A percentile compares a stretch with the other conserved stretches of the same genome.
These are phyloP conservation scores for Terrapene triunguis DNA, from an alignment of 2,113 vertebrate species.

Conservation along the genomic window DNA sequence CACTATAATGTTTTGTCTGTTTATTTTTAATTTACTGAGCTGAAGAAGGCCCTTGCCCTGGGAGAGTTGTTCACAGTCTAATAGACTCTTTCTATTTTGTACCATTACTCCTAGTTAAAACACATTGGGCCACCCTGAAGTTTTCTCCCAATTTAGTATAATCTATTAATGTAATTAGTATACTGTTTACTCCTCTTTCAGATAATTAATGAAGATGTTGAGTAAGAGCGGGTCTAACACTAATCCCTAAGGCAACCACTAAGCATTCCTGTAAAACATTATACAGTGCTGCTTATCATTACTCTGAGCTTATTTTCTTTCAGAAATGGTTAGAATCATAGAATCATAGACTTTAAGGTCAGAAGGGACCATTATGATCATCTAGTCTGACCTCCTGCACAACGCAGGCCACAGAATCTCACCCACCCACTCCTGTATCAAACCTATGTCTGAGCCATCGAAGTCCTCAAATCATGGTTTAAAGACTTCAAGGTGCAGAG, in stretches of 20 bases:
- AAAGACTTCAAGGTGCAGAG: too few species aligned
- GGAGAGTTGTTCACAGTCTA: background rate
- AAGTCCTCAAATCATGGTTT: too few species aligned
- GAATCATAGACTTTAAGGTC: too few species aligned
- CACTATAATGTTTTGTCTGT: background rate
- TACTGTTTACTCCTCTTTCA: background rate
- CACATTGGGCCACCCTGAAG: background rate
- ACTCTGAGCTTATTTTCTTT: background rate
- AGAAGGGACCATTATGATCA: too few species aligned
- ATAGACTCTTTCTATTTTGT: background rate
- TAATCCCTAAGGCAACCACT: background rate
- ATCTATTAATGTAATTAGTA: background rate
- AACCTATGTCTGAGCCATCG: too few species aligned
- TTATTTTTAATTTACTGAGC: background rate
- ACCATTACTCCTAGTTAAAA: background rate
- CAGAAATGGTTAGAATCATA: background rate
- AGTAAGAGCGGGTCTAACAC: background rate
- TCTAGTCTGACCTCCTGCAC: too few species aligned
- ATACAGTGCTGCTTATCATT: background rate
- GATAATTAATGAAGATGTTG: background rate
- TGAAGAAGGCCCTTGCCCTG: background rate
- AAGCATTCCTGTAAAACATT: background rate
- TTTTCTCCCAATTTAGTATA: background rate
- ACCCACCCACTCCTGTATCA: too few species aligned
- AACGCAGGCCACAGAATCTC: too few species aligned